phyloP scores from a whole-genome alignment of 1,140 invertebrate species.

The Achroia grisella region DNA sequence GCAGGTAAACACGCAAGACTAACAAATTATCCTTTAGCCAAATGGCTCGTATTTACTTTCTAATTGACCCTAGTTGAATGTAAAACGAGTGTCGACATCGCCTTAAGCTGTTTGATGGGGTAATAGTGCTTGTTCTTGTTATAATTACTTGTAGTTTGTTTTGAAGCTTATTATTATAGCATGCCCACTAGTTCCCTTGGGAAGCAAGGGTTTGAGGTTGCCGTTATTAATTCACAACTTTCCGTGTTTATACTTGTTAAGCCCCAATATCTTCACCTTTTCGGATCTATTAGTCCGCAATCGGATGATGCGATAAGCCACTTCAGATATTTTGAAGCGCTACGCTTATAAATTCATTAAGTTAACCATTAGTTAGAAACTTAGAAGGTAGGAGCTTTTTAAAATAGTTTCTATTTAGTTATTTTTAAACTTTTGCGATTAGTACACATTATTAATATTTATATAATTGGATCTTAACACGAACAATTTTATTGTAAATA shows the following conservation, averaged over 20 bases:
- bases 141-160: slow-evolving; percentile 66
- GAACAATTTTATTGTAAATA: too few relatives aligned
- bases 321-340: background rate
- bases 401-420: too few relatives aligned
- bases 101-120: slow-evolving; percentile 52
- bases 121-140: slow-evolving; percentile 57
- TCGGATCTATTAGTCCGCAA: slow-evolving; percentile 14
- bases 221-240: slow-evolving; percentile 57
- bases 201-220: slow-evolving; percentile 33
- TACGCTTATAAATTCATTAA: background rate
- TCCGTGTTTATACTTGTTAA: slow-evolving; percentile 25
- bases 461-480: too few relatives aligned
- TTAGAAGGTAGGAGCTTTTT: too few relatives aligned
- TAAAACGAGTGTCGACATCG: slow-evolving; percentile 37
- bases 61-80: slow-evolving; percentile 51
- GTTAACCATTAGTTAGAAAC: background rate
- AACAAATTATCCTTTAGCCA: slow-evolving; percentile 17
- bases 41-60: slow-evolving; percentile 18
- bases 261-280: slow-evolving; percentile 27
- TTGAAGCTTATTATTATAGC: slow-evolving; percentile 56
- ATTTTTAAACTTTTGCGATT: too few relatives aligned
- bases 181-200: slow-evolving; percentile 42
- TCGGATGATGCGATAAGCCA: slow-evolving; percentile 1
- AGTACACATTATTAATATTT: too few relatives aligned
- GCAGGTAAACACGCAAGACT: slow-evolving; percentile 7